Percentiles rank a stretch among this genome's conserved stretches.
Evolutionary conservation across 2,113 vertebrate genomes (phyloP).

Genomic region (Colossoma macropomum): DNA sequence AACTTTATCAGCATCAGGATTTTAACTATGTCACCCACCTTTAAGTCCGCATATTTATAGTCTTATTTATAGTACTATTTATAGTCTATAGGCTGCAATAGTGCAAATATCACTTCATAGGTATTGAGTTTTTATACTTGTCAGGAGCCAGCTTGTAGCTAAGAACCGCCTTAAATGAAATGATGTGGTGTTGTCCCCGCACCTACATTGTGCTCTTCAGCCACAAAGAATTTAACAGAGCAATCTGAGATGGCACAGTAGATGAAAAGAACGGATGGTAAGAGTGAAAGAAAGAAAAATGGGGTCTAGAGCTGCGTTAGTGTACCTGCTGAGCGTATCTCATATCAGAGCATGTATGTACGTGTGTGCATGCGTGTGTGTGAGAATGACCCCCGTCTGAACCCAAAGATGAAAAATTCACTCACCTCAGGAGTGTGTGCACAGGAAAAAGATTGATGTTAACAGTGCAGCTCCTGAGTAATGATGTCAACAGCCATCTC

Average conservation of each 20-base stretch:
- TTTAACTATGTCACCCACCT: neutral
- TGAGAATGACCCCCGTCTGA: constrained; percentile 47
- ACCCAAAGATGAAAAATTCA: constrained; percentile 56
- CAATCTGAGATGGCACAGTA: constrained; percentile 51
- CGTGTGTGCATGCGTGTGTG: constrained; percentile 31
- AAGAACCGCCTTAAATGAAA: constrained; percentile 21
- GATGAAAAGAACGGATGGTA: constrained; percentile 29
- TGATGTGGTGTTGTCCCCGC: neutral
- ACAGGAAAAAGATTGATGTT: constrained; percentile 45
- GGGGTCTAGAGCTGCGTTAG: constrained; percentile 35
- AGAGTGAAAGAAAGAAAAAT: constrained; percentile 45
- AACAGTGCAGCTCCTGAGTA: constrained; percentile 52
- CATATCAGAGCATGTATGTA: constrained; percentile 30
- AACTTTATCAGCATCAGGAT: too few species aligned
- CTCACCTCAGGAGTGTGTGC: constrained; percentile 47
- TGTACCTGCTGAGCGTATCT: constrained; percentile 49
- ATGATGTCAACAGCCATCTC: constrained; percentile 58
- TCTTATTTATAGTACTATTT: neutral
- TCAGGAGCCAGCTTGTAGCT: constrained; percentile 25
- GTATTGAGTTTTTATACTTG: constrained; percentile 22
- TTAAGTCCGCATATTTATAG: too few species aligned
- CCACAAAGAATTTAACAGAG: constrained; percentile 39
- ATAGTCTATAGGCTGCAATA: neutral
- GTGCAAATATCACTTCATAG: neutral
- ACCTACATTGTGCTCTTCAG: constrained; percentile 19